Evolutionary conservation across 2,888 invertebrate genomes (phyloP), one percentile per base, ranked within the genome.

Genomic region (Drosophila diplacantha): DNA sequence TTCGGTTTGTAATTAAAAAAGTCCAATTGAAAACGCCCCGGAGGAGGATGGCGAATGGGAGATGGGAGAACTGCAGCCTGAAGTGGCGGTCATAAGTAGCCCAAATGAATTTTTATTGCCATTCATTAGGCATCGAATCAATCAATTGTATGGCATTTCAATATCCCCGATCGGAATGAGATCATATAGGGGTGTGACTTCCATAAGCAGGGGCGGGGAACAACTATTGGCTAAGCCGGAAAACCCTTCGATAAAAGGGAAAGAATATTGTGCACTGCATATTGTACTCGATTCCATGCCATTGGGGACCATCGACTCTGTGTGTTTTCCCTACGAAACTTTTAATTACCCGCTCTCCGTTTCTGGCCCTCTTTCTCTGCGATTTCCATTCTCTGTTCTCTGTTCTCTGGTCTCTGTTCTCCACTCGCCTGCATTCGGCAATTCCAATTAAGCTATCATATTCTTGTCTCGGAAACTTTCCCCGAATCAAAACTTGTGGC

Each of bases 101-200:
- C 61, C 41, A 66, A 66, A 52, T 60, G 69, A 66, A 69, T 66
- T 69, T 58, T 61, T 52, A 66, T 66, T 66, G 65, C 62, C 38
- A 39, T 66, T 66, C 69, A 66, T 66, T 66, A 66, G 65, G 62
- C 47, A 34, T 29, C 51, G 51, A 66, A 66, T 66, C 65, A 66
- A 66, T 66, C 65, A 66, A 66, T 66, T 66, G 41, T 68, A 39
- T 60, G 50, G 34, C 50, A 49, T 39, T 41, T 39, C 60, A 16
- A 49, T 46, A 46, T n/a, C 22, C 34, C 60, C 41, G 43, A 59
- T 60, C 60, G 53, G 43, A 44, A 50, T 26, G 43, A 60, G 46
- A 47, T 34, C 60, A 50, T 49, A 79, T 81, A 83, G 73, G 78
- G 75, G 52, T 73, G 58, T 39, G 35, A 14, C 31, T 43, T 49